These are phyloP conservation scores for Halisarca cf. caerulea DNA, from an alignment of 37 sponge, comb jelly and placozoan species.

Conservation along the genomic window DNA sequence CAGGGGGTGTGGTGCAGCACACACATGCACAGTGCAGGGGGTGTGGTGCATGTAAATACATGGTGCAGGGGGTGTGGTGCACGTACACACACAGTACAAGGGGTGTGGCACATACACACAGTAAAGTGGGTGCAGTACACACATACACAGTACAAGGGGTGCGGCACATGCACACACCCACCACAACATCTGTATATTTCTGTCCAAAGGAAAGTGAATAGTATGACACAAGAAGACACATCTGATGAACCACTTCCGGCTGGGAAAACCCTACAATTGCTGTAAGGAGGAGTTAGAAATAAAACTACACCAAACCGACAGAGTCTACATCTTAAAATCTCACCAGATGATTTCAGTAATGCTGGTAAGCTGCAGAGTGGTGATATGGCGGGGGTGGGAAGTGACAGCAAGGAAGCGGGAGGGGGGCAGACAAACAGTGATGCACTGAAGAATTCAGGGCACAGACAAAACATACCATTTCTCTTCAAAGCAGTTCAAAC, in stretches of 20 bases:
- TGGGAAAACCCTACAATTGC: constrained; percentile 66
- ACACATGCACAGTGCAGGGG: not conserved
- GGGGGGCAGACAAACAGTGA: too few relatives aligned
- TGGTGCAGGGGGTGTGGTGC: not conserved
- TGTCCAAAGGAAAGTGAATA: constrained; percentile 72
- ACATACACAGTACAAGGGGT: not conserved
- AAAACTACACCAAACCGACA: not conserved
- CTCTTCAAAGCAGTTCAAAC: constrained; percentile 64
- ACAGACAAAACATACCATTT: too few relatives aligned
- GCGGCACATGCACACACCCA: not conserved
- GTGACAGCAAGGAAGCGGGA: not conserved
- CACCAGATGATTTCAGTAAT: constrained; percentile 39
- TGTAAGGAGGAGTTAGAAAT: not conserved
- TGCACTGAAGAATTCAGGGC: too few relatives aligned
- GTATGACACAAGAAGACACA: constrained; percentile 47
- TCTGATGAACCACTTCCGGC: constrained; percentile 63
- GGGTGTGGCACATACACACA: too few relatives aligned
- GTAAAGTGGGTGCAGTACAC: too few relatives aligned
- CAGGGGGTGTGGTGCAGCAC: too few relatives aligned
- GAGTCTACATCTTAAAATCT: not conserved
- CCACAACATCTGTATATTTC: constrained; percentile 57
- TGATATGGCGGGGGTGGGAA: too few relatives aligned
- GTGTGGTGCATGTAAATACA: too few relatives aligned
- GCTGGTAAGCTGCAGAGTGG: constrained; percentile 21
- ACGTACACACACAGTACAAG: too few relatives aligned